These are phyloP conservation scores for Bombyx mandarina DNA, from an alignment of 1,140 invertebrate genomes.

Conservation along the genomic window DNA sequence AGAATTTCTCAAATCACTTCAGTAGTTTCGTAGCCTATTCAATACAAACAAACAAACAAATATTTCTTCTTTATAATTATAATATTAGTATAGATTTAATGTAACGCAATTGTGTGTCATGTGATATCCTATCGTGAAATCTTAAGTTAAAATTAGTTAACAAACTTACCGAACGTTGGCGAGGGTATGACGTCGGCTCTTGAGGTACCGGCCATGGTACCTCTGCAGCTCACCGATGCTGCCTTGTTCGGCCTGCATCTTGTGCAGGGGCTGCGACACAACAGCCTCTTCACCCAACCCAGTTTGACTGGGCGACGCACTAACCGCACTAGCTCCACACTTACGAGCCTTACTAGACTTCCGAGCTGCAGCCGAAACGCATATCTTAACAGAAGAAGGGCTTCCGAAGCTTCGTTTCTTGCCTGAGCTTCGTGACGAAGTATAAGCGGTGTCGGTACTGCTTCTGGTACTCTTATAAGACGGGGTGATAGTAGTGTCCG, in stretches of 20 bases:
- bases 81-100: too few species aligned
- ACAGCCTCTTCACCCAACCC: constrained; percentile 40
- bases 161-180: constrained; percentile 88
- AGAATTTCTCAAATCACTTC: too few species aligned
- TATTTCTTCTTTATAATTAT: too few species aligned
- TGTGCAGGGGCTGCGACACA: constrained; percentile 52
- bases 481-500: constrained; percentile 60
- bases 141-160: neutral
- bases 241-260: constrained; percentile 91
- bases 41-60: too few species aligned
- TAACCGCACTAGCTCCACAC: constrained; percentile 48
- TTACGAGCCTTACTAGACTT: constrained; percentile 59
- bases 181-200: constrained; percentile 86
- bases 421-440: constrained; percentile 58
- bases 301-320: constrained; percentile 37
- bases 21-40: too few species aligned
- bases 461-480: constrained; percentile 68
- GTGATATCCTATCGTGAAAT: neutral
- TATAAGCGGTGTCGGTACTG: constrained; percentile 60
- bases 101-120: neutral
- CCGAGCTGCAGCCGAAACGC: constrained; percentile 59
- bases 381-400: constrained; percentile 64
- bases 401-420: constrained; percentile 59
- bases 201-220: constrained; percentile 86
- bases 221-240: constrained; percentile 89